phyloP scores from a whole-genome alignment of 2,113 vertebrate genomes.

The Dissostichus mawsoni region DNA sequence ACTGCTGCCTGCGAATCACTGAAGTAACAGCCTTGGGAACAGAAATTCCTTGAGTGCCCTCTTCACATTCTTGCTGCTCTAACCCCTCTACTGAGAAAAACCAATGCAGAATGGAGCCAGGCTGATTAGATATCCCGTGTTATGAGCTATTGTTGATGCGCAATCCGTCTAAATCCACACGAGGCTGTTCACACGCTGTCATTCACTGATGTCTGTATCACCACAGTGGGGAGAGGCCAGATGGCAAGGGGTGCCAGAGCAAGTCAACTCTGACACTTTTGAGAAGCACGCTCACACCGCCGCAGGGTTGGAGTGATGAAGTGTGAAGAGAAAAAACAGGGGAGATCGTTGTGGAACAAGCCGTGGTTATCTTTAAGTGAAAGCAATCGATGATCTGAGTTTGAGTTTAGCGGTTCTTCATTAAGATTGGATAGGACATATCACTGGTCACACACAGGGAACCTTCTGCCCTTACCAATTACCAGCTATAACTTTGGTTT shows the following conservation, averaged over 20 bases:
- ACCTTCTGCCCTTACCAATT: constrained; percentile 46
- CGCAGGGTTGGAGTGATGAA: constrained; percentile 23
- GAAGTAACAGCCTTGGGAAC: constrained; percentile 44
- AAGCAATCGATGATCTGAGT: constrained; percentile 28
- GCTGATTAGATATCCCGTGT: constrained; percentile 39
- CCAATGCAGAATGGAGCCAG: constrained; percentile 35
- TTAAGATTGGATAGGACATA: constrained; percentile 14
- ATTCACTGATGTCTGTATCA: constrained; percentile 50
- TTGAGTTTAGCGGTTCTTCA: constrained; percentile 26
- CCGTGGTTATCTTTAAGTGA: constrained; percentile 42
- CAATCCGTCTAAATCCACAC: constrained; percentile 49
- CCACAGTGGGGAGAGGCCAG: constrained; percentile 48
- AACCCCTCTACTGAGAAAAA: constrained; percentile 41
- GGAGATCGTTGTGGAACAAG: constrained; percentile 18
- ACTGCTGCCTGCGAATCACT: constrained; percentile 40
- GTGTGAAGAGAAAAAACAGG: not conserved
- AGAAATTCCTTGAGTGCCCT: constrained; percentile 53
- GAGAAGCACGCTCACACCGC: constrained; percentile 17
- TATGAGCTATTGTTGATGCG: constrained; percentile 34
- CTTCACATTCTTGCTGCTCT: not conserved
- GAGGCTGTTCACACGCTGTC: constrained; percentile 65
- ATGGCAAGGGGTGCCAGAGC: constrained; percentile 47
- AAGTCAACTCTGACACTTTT: constrained; percentile 47
- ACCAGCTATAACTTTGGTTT: constrained; percentile 51
- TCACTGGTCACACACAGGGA: constrained; percentile 28